phyloP scores from a whole-genome alignment of 2,888 invertebrate species.

The Orthosia gracilis region DNA sequence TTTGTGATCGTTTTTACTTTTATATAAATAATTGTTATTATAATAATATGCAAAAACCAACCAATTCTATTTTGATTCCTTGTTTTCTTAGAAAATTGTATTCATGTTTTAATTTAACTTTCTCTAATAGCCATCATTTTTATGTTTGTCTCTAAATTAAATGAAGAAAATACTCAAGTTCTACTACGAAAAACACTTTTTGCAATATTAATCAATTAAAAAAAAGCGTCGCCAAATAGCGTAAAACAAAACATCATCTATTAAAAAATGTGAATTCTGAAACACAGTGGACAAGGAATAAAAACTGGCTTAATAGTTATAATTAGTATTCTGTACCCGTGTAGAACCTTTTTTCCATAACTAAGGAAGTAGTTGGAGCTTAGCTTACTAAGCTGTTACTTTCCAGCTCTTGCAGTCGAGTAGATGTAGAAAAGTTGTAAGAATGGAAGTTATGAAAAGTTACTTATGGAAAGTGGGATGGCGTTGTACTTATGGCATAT shows the following conservation, averaged over 20 bases:
- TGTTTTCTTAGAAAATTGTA: background rate
- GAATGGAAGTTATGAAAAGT: constrained; percentile 43
- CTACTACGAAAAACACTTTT: background rate
- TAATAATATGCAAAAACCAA: background rate
- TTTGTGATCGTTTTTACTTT: too few relatives aligned
- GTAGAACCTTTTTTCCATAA: constrained; percentile 38
- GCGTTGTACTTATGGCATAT: constrained; percentile 10
- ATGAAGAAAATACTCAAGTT: too few relatives aligned
- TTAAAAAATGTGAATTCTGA: background rate
- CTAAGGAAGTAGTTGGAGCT: constrained; percentile 29
- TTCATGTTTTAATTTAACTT: background rate
- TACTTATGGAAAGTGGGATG: constrained; percentile 17
- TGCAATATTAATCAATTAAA: constrained; percentile 4
- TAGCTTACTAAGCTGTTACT: constrained; percentile 51
- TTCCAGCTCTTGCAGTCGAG: constrained; percentile 28
- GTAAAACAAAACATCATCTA: background rate
- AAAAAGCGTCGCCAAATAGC: background rate
- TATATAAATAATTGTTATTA: too few relatives aligned
- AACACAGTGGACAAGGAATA: background rate
- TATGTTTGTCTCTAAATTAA: too few relatives aligned
- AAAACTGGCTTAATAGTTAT: constrained; percentile 18
- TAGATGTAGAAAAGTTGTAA: constrained; percentile 38
- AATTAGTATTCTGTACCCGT: constrained; percentile 49
- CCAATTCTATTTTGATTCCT: too few relatives aligned
- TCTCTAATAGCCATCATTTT: too few relatives aligned